phyloP scores from a whole-genome alignment of 2,888 invertebrate genomes.

The Clitarchus hookeri region DNA sequence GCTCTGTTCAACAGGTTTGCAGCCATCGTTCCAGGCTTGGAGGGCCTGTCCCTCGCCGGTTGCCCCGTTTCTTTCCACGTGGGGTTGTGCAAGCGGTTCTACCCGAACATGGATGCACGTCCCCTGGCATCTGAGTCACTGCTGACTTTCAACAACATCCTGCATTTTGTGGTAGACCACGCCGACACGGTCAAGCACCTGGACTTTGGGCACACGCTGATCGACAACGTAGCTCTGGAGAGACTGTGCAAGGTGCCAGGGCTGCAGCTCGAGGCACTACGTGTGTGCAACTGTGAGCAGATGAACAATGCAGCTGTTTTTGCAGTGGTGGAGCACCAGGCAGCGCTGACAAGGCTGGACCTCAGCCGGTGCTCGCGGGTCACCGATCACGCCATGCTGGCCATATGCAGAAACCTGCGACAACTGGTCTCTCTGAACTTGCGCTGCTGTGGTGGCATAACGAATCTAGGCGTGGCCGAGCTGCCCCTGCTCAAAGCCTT shows the following conservation, averaged over 20 bases:
- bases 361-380: conserved; percentile 68
- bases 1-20: conserved; percentile 71
- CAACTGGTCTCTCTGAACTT: conserved; percentile 65
- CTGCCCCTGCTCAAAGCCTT: conserved; percentile 62
- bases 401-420: conserved; percentile 63
- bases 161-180: conserved; percentile 61
- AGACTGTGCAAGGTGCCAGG: conserved; percentile 60
- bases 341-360: conserved; percentile 62
- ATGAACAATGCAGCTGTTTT: conserved; percentile 64
- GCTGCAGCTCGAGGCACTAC: conserved; percentile 59
- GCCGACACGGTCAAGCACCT: conserved; percentile 62
- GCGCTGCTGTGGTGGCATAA: conserved; percentile 67
- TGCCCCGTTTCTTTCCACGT: conserved; percentile 74
- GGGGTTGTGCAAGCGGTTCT: conserved; percentile 69
- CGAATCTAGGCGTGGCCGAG: conserved; percentile 63
- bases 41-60: conserved; percentile 66
- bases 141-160: conserved; percentile 70
- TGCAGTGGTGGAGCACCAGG: conserved; percentile 61
- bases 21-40: conserved; percentile 62
- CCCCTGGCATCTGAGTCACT: conserved; percentile 65
- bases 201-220: conserved; percentile 69
- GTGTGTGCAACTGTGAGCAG: conserved; percentile 65
- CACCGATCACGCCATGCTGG: conserved; percentile 65
- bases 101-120: conserved; percentile 54
- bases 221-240: conserved; percentile 66